phyloP scores from a whole-genome alignment of 2,888 invertebrate species.

The Polia nebulosa region DNA sequence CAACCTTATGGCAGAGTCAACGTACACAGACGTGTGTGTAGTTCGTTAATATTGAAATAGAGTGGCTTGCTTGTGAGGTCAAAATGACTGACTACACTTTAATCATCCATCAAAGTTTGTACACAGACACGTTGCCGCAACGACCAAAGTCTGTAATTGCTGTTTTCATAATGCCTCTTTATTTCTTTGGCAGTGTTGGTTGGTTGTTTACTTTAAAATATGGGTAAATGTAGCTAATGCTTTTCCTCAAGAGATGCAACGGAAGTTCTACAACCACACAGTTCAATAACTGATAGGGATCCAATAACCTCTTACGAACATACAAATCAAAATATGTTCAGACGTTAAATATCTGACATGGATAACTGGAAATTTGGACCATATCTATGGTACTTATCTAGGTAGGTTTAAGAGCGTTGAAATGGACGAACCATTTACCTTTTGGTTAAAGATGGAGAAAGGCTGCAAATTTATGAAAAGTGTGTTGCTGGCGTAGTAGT shows the following conservation, averaged over 20 bases:
- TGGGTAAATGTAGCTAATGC: not conserved
- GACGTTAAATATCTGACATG: not conserved
- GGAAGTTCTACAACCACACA: not conserved
- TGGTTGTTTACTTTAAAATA: not conserved
- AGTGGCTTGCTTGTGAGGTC: constrained; percentile 42
- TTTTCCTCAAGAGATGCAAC: not conserved
- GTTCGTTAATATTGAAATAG: constrained; percentile 63
- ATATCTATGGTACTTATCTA: not conserved
- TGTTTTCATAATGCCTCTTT: constrained; percentile 34
- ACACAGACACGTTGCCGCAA: constrained; percentile 20
- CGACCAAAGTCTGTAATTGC: constrained; percentile 38
- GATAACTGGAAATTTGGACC: not conserved
- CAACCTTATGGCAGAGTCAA: constrained; percentile 58
- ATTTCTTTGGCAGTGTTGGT: not conserved
- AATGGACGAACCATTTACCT: not conserved
- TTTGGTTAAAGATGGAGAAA: not conserved
- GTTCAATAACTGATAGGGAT: not conserved
- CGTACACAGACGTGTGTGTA: constrained; percentile 48
- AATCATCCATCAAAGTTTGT: constrained; percentile 41
- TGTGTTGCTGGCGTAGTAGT: no score
- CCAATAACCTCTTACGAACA: not conserved
- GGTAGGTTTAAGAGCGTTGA: not conserved
- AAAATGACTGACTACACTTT: constrained; percentile 32
- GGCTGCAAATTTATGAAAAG: not conserved
- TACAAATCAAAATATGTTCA: not conserved